Base-by-base conservation (phyloP, 2,888 invertebrate species). In the Glyphotaelius pellucidus region DNA sequence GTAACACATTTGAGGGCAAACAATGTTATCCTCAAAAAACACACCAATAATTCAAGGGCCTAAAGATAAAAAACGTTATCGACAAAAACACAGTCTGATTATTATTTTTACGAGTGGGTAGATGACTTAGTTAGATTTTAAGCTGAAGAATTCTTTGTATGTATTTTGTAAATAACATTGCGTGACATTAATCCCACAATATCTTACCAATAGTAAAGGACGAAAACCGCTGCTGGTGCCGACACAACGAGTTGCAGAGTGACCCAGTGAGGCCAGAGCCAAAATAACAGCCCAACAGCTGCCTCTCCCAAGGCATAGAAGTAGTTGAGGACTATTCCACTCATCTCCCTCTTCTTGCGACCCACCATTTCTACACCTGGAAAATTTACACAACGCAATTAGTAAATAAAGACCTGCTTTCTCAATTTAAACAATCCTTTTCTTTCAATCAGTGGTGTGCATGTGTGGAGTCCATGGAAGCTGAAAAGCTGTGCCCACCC, bases 221-320 rank as follows among this genome's bases (percentile, higher is more conserved):
- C 94, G 94, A 97, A 97, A 32, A 97, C 93, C 15, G 96, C 94
- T 11, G 97, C 96, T 7, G 97, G 97, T 14, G 96, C 95, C 31
- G 97, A 97, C 7, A 97, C 95, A 11, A 96, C 95, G 88, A 96
- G 94, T 93, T 97, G 97, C 47, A 97, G 94, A 86, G 95, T 94
- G n/a, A 96, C 94, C 97, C 97, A 97, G 94, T 97, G 96, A 92
- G 95, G 95, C 1, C 96, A 94, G n/a, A 96, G 94, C 96, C 96
- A 97, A 25, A 97, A 97, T 0, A 96, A 94, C 4, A 97, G 94
- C 0, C 97, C 97, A 11, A 97, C 95, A 3, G 96, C 93, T 0
- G 97, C 97, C 94, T 97, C 97, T 7, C 97, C 97, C 86, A 97
- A 94, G 0, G 97, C 97, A 94, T 97, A 97, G 94, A 97, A 97